Percentiles rank a stretch among this genome's conserved stretches.
Evolutionary conservation across 2,113 vertebrate genomes (phyloP).

Genomic region (Xiphias gladius): DNA sequence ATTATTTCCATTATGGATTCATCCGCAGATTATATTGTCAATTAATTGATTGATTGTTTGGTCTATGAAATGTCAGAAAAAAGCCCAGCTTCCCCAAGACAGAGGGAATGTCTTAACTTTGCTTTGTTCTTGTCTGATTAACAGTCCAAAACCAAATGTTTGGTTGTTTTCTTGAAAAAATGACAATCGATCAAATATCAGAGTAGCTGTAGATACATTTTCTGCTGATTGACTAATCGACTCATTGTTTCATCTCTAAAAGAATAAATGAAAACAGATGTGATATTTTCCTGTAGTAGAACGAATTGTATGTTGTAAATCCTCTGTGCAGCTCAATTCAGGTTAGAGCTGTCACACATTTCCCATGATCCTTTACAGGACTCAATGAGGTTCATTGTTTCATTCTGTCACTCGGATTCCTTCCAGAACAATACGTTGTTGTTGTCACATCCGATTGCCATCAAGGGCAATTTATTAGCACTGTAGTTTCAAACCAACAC

Average conservation of each 20-base stretch:
- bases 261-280: background rate
- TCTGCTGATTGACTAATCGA: background rate
- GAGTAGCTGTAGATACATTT: background rate
- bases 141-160: too few species aligned
- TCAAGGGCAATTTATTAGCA: background rate
- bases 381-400: background rate
- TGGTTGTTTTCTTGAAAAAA: too few species aligned
- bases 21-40: too few species aligned
- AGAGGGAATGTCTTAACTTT: too few species aligned
- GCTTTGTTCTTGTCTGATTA: too few species aligned
- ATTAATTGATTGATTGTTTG: too few species aligned
- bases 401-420: background rate
- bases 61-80: too few species aligned
- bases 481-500: background rate
- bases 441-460: background rate
- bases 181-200: background rate
- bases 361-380: slow-evolving; percentile 10
- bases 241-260: background rate
- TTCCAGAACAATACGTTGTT: background rate
- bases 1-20: too few species aligned
- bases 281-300: background rate
- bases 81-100: too few species aligned
- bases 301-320: background rate
- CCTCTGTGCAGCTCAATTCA: background rate
- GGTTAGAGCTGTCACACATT: background rate